Evolutionary conservation across 2,113 vertebrate species (phyloP).

Genomic region (Trachemys scripta): DNA sequence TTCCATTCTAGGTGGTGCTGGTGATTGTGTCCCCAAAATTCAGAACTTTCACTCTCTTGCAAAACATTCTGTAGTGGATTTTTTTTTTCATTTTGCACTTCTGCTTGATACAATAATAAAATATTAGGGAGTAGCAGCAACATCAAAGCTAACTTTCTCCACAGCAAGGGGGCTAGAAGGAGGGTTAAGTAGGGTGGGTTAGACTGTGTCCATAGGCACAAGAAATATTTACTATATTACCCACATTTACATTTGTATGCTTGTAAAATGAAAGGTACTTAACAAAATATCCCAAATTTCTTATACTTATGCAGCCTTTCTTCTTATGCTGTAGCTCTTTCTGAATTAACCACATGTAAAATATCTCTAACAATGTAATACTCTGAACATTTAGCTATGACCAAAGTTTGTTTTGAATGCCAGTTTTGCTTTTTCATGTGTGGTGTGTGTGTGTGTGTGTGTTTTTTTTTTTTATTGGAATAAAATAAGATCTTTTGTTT

Average conservation of each 20-base stretch:
- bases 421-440: neutral
- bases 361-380: neutral
- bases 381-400: neutral
- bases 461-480: too few species aligned
- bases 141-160: neutral
- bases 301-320: neutral
- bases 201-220: neutral
- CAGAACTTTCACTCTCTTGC: neutral
- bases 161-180: neutral
- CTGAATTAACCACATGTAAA: neutral
- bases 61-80: neutral
- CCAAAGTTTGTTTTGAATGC: neutral
- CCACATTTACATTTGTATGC: neutral
- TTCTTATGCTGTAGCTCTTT: neutral
- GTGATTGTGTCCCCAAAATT: neutral
- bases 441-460: too few species aligned
- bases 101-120: neutral
- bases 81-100: neutral
- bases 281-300: neutral
- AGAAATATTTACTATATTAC: neutral
- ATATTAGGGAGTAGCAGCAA: neutral
- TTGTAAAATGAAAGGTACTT: neutral
- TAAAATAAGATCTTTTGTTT: neutral
- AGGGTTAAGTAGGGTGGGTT: neutral
- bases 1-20: neutral